Conservation (phyloP, 2,113 vertebrate species). For the Amazona guildingii region DNA sequence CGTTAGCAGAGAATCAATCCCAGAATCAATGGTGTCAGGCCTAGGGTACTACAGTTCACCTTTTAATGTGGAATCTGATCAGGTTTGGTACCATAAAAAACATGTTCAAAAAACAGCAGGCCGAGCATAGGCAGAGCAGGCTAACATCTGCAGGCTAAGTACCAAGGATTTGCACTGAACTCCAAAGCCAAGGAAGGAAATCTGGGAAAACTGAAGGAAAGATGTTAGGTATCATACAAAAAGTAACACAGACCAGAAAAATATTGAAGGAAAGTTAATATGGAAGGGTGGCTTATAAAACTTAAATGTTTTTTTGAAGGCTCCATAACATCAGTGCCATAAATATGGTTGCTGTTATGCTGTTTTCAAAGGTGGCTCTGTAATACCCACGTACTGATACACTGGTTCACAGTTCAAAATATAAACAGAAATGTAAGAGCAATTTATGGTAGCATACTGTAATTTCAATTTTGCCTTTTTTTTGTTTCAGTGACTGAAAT, state of each 20-base stretch:
- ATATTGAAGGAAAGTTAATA: background rate
- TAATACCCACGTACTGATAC: background rate
- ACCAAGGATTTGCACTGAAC: background rate
- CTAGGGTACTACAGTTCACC: background rate
- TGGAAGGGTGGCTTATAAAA: background rate
- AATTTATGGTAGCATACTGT: background rate
- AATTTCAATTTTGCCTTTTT: slow-evolving; percentile 1
- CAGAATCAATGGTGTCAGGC: background rate
- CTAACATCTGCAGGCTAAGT: background rate
- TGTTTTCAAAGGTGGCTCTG: slow-evolving; percentile 1
- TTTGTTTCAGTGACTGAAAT: background rate
- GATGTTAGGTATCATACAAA: background rate
- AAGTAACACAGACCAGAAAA: background rate
- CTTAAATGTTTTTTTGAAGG: background rate
- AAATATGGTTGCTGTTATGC: background rate
- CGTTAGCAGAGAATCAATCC: background rate
- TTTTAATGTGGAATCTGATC: background rate
- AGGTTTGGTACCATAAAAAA: background rate
- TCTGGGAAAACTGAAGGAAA: background rate
- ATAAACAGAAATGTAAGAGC: slow-evolving; percentile 1
- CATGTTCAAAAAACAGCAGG: background rate
- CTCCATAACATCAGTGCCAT: background rate
- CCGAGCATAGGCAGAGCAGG: background rate
- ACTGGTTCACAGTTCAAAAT: slow-evolving; percentile 4
- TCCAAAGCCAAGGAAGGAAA: background rate